These are phyloP conservation scores for Cecidostiba fungosa DNA, from an alignment of 2,888 invertebrate genomes.

Conservation along the genomic window DNA sequence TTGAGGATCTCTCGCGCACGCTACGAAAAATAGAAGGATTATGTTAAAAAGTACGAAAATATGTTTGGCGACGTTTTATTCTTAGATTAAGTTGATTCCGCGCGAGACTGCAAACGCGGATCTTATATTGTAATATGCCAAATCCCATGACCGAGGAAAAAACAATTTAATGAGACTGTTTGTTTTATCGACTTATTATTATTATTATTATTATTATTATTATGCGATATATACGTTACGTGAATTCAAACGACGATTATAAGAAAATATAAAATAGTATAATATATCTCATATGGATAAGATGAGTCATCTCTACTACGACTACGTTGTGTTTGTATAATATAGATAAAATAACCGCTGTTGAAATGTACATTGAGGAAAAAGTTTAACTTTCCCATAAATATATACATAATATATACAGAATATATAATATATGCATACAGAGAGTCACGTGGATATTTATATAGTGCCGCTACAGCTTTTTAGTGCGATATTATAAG, in stretches of 20 bases:
- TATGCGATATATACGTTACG: neutral
- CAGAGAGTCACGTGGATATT: neutral
- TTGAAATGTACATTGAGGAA: constrained; percentile 42
- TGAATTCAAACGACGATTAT: constrained; percentile 20
- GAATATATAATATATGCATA: neutral
- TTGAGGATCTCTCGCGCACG: too few species aligned
- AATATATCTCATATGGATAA: neutral
- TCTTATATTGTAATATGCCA: constrained; percentile 21
- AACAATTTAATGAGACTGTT: constrained; percentile 53
- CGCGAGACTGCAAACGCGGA: constrained; percentile 26
- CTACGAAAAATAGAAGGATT: too few species aligned
- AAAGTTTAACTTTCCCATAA: constrained; percentile 38
- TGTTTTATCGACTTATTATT: constrained; percentile 42
- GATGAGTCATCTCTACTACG: neutral
- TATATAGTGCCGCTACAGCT: constrained; percentile 11
- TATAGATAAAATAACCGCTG: constrained; percentile 29
- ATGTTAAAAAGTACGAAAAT: constrained; percentile 29
- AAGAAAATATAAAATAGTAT: constrained; percentile 10
- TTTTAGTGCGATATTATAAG: neutral
- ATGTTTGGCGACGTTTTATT: constrained; percentile 3
- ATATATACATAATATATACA: neutral
- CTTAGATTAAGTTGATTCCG: constrained; percentile 1
- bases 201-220: too few species aligned
- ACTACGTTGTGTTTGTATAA: constrained; percentile 10
- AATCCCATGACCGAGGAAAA: constrained; percentile 10